Evolutionary conservation across 2,888 invertebrate species (phyloP), one percentile per base, ranked within the genome.

Genomic region (Hirtodrosophila duncani): DNA sequence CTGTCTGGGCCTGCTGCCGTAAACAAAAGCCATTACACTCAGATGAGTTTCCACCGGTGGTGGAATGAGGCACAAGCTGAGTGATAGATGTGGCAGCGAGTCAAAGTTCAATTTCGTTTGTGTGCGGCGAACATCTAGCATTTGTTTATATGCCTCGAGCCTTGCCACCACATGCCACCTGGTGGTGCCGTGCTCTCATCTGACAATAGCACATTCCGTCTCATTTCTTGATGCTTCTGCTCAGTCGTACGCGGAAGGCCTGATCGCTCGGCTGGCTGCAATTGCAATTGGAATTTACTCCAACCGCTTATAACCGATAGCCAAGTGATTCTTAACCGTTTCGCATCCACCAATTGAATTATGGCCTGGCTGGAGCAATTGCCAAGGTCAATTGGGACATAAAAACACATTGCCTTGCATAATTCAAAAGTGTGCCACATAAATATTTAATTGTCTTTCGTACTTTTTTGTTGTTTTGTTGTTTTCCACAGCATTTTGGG

Each of bases 401-500:
- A 53, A 75, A 61, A 52, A 17, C 46, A 63, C 37, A 64, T 64
- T 55, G 62, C 72, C 80, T 74, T 80, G 80, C 80, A 78, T 80
- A 63, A 80, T 55, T 77, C 46, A 58, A 61, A 71, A 80, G 78
- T 74, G 81, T 81, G 78, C 74, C 80, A 72, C 60, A 78, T 74
- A 74, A 81, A 75, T 81, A 80, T 78, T 77, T 72, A 72, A 80
- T 63, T 61, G 48, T 36, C 24, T 23, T 10, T 33, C 11, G 26
- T 11, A 55, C 20, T 9, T 20, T 30, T 3, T 37, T 29, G 26
- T 24, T 9, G 27, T 18, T 58, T 27, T 38, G 59, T 66, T 72
- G 29, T n/a, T n/a, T n/a, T n/a, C n/a, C n/a, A n/a, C 71, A 85
- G 94, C 87, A 91, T 95, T 86, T 88, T 94, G 88, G 95, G 95